Evolutionary conservation across 2,797 vertebrate genomes (phyloP).

Genomic region (Strix occidentalis): DNA sequence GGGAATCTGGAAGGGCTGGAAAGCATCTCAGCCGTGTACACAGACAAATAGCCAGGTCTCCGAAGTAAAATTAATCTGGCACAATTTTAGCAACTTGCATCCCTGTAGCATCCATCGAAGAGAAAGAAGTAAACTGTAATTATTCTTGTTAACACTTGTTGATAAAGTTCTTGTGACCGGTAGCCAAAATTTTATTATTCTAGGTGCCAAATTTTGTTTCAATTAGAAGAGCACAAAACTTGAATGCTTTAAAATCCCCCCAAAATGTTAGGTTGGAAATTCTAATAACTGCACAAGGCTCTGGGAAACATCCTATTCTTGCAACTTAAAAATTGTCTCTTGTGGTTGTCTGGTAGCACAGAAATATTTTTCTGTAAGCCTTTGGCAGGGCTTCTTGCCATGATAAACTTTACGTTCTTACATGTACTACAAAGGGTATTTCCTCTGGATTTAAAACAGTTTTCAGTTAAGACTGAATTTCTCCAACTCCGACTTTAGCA

Average conservation of each 20-base stretch:
- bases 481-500: not conserved
- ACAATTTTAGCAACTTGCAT: not conserved
- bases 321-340: conserved; percentile 36
- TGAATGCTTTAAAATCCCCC: not conserved
- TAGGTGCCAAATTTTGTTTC: not conserved
- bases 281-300: not conserved
- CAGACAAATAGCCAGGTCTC: not conserved
- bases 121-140: not conserved
- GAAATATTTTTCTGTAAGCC: conserved; percentile 39
- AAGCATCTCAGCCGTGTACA: not conserved
- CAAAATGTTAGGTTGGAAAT: not conserved
- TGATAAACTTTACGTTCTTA: conserved; percentile 9
- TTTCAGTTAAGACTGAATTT: conserved; percentile 11
- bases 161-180: not conserved
- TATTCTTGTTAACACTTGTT: not conserved
- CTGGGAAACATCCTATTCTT: conserved; percentile 31
- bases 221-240: not conserved
- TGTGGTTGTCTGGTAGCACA: conserved; percentile 55
- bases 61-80: not conserved
- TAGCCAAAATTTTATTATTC: not conserved
- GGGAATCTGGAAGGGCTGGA: not conserved
- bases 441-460: conserved; percentile 27
- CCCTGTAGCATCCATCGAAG: not conserved
- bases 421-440: conserved; percentile 36
- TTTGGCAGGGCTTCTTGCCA: conserved; percentile 34